Conservation (phyloP, 2,113 vertebrate genomes). For the Eolophus roseicapilla region DNA sequence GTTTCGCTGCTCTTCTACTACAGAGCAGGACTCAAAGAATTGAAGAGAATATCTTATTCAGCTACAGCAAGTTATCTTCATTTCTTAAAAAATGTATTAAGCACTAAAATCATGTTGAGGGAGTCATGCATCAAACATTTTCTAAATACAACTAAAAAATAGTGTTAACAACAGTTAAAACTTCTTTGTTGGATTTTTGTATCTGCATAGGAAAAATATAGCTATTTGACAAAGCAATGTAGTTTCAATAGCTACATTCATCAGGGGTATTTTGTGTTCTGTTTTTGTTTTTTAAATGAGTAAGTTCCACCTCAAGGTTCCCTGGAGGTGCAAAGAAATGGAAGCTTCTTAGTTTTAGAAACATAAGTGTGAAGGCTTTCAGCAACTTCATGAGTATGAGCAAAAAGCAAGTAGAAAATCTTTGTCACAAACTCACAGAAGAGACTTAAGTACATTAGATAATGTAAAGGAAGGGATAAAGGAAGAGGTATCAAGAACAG, state of each 20-base stretch:
- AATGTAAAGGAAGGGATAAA: not conserved
- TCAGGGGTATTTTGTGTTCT: too few species aligned
- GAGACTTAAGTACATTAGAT: not conserved
- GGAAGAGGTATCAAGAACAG: not conserved
- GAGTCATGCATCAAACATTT: not conserved
- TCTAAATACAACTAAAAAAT: not conserved
- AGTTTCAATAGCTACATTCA: not conserved
- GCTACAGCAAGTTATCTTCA: not conserved
- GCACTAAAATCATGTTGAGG: not conserved
- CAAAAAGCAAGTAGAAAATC: not conserved
- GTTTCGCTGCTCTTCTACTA: not conserved
- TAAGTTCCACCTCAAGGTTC: not conserved
- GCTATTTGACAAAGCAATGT: not conserved
- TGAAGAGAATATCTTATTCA: not conserved
- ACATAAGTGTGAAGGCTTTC: not conserved
- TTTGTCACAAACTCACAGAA: not conserved
- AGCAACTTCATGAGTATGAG: not conserved
- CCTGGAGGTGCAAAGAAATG: not conserved
- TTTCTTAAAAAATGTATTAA: not conserved
- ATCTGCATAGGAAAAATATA: not conserved
- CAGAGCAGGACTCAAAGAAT: not conserved
- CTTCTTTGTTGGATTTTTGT: not conserved
- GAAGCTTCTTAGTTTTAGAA: not conserved
- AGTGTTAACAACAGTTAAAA: not conserved
- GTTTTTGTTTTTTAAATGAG: not conserved